Evolutionary conservation across 2,797 vertebrate genomes (phyloP), one percentile per base, ranked within the genome.

Genomic region (Pangasius macronema): DNA sequence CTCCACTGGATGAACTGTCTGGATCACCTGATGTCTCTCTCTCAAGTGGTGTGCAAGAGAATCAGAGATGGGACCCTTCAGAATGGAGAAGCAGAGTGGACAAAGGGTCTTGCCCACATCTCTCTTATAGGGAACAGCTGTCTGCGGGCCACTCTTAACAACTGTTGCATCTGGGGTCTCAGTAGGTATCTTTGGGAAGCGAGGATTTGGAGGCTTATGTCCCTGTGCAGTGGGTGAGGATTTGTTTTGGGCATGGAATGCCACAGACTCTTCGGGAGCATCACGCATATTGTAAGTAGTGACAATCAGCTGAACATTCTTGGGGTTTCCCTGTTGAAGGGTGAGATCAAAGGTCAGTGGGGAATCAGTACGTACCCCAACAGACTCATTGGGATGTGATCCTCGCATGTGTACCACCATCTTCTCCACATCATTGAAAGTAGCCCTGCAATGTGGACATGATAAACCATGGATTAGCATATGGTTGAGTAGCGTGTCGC

Each of bases 391-490:
- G 0, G 98, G 95, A 59, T 99, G 98, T 75, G 97, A 97, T 93
- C 96, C 94, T 84, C 98, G 96, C 98, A 99, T 99, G 90, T 99
- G 98, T 11, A 97, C 96, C 0, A 99, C 98, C 98, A 99, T 98
- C 95, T 99, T 99, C 93, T 99, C 98, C 16, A 99, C 98, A 1
- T 99, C 98, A 1, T 99, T 99, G 94, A 99, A 99, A 61, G 97
- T 98, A 6, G 98, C 98, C 0, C 97, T 97, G 95, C 98, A 99
- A 88, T 99, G 97, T 0, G 98, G 97, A 94, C 98, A 99, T 1
- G 97, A 99, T 79, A 99, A 95, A 57, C 98, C 98, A 5, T 99
- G 98, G 90, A 99, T 99, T 89, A 99, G 91, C 98, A 99, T 99
- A 89, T 99, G 98, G 91, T 99, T 99, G 82, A 99, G 95, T 92